Conservation (phyloP, 2,113 vertebrate species). For the Sterna hirundo region DNA sequence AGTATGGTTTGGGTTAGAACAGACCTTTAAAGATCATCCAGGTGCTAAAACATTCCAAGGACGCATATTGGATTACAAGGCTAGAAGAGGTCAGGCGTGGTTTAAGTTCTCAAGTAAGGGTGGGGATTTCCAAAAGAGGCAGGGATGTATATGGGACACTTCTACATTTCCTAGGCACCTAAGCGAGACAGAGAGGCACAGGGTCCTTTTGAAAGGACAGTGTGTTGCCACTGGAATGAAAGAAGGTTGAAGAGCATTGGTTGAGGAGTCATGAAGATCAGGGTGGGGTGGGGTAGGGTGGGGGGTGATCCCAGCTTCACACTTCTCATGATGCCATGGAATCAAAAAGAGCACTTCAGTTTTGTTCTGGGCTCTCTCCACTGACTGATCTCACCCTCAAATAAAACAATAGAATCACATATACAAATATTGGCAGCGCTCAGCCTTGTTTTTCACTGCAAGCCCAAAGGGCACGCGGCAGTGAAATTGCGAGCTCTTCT, state of each 20-base stretch:
- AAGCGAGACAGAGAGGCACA: neutral
- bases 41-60: neutral
- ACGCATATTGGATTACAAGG: neutral
- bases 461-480: constrained; percentile 12
- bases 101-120: neutral
- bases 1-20: neutral
- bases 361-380: neutral
- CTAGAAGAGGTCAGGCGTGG: neutral
- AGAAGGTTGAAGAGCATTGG: neutral
- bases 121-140: neutral
- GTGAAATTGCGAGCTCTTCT: constrained; percentile 24
- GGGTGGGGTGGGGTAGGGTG: neutral
- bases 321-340: neutral
- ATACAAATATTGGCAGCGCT: neutral
- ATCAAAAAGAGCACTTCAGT: neutral
- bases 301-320: neutral
- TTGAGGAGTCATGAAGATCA: neutral
- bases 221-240: neutral
- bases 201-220: neutral
- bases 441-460: constrained; percentile 13
- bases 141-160: fast-evolving
- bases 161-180: neutral
- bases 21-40: neutral
- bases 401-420: neutral
- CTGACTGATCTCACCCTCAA: neutral